Evolutionary conservation across 2,113 vertebrate genomes (phyloP).

Genomic region (Silurus asotus): DNA sequence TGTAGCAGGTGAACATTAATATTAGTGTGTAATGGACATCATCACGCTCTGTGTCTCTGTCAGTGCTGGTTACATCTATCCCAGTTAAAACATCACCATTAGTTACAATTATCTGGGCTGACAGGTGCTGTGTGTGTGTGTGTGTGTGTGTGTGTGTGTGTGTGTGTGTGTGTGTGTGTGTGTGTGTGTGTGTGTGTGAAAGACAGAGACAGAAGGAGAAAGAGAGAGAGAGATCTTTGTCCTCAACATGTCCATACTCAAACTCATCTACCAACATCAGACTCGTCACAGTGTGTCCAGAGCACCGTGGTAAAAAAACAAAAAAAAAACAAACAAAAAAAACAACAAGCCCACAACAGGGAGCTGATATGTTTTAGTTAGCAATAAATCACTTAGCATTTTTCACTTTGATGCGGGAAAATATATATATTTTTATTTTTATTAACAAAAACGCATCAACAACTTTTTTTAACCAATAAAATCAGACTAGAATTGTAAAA

Average conservation of each 20-base stretch:
- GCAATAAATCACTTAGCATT: neutral
- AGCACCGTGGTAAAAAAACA: neutral
- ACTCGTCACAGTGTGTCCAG: neutral
- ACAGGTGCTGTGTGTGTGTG: conserved; percentile 7
- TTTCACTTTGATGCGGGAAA: neutral
- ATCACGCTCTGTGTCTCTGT: neutral
- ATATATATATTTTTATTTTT: too few relatives aligned
- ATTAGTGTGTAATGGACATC: neutral
- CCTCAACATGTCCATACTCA: conserved; percentile 3
- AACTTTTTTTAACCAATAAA: too few relatives aligned
- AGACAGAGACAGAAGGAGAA: neutral
- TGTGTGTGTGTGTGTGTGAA: neutral
- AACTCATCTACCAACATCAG: conserved; percentile 5
- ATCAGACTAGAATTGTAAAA: too few relatives aligned
- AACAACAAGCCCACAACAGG: too few relatives aligned
- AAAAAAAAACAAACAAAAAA: too few relatives aligned
- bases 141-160: conserved; percentile 16
- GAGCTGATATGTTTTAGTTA: neutral
- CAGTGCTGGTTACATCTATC: neutral
- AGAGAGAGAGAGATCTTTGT: neutral
- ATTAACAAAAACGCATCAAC: too few relatives aligned
- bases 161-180: neutral
- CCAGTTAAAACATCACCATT: neutral
- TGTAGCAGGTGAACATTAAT: neutral
- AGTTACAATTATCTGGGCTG: neutral